Evolutionary conservation across 2,797 vertebrate species (phyloP), one percentile per base, ranked within the genome.

Genomic region (Adrianichthys oophorus): DNA sequence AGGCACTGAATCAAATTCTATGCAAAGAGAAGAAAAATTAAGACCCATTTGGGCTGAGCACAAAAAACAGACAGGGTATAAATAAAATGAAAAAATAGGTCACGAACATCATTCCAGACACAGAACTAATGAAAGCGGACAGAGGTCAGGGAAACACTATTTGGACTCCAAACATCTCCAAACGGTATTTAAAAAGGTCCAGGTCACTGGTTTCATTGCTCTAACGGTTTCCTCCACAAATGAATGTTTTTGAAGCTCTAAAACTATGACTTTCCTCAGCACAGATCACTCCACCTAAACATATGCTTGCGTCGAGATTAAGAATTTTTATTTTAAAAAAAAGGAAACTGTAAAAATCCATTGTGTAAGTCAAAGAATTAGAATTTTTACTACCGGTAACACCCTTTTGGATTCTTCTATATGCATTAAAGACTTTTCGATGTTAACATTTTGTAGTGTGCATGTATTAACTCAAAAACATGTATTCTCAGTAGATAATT

Each of bases 71-170:
- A 48, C 41, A 57, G 42, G 48, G 55, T 14, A 50, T 24, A 32
- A 44, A 32, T 32, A 32, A 32, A 32, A 32, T 10, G 32, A 62
- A 63, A 68, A 57, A 59, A 47, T 55, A 62, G 66, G 56, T 67
- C 50, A 44, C 50, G n/a, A 56, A 37, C 18, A 41, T 21, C 50
- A 44, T 57, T 57, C 32, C 41, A 59, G 61, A 59, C 41, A 56
- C 62, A 56, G 8, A 55, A 56, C 46, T 74, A 79, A 77, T 63
- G 52, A 29, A 51, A 59, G 45, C 62, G 46, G 43, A 32, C 32
- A 49, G 21, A 62, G 68, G 62, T 67, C 54, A 75, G 26, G 54
- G 32, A 72, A 75, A 63, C 52, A 72, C 29, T 4, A 61, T 48
- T 59, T 62, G 23, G 12, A 41, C 6, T 10, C 43, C 53, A 52